These are phyloP conservation scores for Pseudococcus viburni DNA, from an alignment of 2,888 invertebrate species.

Conservation along the genomic window DNA sequence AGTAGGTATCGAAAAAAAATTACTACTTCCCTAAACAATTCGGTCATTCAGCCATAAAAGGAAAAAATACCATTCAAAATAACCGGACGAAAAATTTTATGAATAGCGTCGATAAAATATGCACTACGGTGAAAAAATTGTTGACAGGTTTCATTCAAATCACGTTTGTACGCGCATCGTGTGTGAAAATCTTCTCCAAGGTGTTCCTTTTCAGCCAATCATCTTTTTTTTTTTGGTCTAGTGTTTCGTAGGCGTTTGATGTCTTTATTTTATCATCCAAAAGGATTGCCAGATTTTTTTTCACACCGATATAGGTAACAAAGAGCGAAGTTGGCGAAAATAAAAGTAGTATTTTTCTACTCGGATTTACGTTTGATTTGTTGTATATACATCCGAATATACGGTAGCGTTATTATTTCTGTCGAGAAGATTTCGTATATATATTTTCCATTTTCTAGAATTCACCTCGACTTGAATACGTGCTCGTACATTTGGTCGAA, in stretches of 20 bases:
- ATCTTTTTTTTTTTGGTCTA: not conserved
- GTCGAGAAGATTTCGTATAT: conserved; percentile 4
- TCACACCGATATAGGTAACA: not conserved
- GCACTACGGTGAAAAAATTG: conserved; percentile 5
- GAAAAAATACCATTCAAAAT: not conserved
- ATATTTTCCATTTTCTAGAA: conserved; percentile 23
- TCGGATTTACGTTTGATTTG: conserved; percentile 35
- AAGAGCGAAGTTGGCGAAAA: conserved; percentile 44
- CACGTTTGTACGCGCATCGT: conserved; percentile 31
- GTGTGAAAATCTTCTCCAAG: not conserved
- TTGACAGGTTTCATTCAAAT: conserved; percentile 44
- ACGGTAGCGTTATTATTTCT: not conserved
- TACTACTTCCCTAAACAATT: too few relatives aligned
- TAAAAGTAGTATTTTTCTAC: conserved; percentile 22
- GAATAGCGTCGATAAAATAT: not conserved
- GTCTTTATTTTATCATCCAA: conserved; percentile 48
- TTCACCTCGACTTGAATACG: conserved; percentile 4
- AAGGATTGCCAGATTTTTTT: conserved; percentile 34
- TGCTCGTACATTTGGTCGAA: not conserved
- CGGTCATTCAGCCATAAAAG: too few relatives aligned
- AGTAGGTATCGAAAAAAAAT: too few relatives aligned
- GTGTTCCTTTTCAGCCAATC: conserved; percentile 22
- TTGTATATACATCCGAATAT: conserved; percentile 4
- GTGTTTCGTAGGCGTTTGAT: conserved; percentile 30
- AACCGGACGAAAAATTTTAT: not conserved